Percentiles rank a stretch among this genome's conserved stretches.
Conservation (phyloP, 2,888 invertebrate genomes). For the Synergus japonicus region DNA sequence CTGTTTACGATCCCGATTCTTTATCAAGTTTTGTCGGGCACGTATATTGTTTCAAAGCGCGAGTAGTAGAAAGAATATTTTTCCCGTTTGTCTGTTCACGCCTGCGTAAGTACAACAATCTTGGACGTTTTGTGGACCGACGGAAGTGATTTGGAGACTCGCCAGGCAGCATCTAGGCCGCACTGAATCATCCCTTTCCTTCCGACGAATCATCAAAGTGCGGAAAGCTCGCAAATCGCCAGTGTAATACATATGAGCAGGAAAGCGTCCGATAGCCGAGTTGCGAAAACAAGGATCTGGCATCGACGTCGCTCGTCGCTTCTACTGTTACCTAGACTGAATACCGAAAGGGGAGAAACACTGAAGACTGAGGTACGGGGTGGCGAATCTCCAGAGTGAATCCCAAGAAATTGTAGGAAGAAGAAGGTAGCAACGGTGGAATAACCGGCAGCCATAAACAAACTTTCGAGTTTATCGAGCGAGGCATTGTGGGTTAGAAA, state of each 20-base stretch:
- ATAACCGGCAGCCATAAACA: slow-evolving; percentile 70
- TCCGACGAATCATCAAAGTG: slow-evolving; percentile 10
- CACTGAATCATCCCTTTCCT: slow-evolving; percentile 66
- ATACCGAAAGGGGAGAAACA: slow-evolving; percentile 41
- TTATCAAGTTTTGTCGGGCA: not conserved
- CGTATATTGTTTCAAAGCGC: slow-evolving; percentile 70
- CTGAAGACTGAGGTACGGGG: slow-evolving; percentile 17
- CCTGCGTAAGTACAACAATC: slow-evolving; percentile 57
- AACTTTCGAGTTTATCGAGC: slow-evolving; percentile 74
- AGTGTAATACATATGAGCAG: slow-evolving; percentile 5
- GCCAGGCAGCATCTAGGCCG: slow-evolving; percentile 69
- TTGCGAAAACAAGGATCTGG: slow-evolving; percentile 29
- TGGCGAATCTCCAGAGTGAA: slow-evolving; percentile 25
- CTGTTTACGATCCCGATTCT: not conserved
- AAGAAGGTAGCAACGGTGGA: slow-evolving; percentile 59
- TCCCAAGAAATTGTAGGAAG: slow-evolving; percentile 47
- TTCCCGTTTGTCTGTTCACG: slow-evolving; percentile 57
- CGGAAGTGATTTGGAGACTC: slow-evolving; percentile 73
- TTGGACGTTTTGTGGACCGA: slow-evolving; percentile 42
- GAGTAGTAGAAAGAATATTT: slow-evolving; percentile 62
- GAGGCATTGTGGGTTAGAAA: slow-evolving; percentile 65
- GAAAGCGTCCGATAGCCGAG: slow-evolving; percentile 11
- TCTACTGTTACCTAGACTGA: slow-evolving; percentile 40
- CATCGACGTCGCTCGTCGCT: slow-evolving; percentile 47
- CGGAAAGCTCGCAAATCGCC: not conserved